phyloP scores from a whole-genome alignment of 2,113 vertebrate species.

The Henicopernis longicauda region DNA sequence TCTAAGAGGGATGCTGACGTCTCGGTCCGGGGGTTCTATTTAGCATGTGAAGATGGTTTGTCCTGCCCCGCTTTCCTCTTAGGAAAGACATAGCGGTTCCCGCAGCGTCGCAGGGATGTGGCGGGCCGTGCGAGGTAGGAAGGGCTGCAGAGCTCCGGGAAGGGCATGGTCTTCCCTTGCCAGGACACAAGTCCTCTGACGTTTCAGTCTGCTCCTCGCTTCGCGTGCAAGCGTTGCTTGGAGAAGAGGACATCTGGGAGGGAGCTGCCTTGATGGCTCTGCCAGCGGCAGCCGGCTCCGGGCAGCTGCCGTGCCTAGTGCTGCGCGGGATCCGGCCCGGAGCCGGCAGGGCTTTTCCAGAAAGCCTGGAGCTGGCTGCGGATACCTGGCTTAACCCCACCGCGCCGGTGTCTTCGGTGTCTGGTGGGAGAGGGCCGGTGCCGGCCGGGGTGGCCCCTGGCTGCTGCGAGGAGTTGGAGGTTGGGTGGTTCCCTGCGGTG shows the following conservation, averaged over 20 bases:
- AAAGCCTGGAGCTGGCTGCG: rapidly evolving
- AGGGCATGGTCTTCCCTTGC: not conserved
- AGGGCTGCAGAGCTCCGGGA: not conserved
- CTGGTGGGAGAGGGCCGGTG: rapidly evolving
- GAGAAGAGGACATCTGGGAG: not conserved
- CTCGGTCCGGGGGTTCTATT: rapidly evolving
- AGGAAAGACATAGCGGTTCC: not conserved
- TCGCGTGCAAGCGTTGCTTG: not conserved
- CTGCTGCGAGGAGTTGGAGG: not conserved
- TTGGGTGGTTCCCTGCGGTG: rapidly evolving
- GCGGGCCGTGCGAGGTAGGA: not conserved
- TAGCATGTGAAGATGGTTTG: not conserved
- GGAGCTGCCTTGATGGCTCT: not conserved
- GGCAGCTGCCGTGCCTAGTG: not conserved
- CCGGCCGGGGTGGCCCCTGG: not conserved
- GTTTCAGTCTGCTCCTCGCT: not conserved
- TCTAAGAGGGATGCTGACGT: not conserved
- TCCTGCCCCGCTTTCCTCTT: not conserved
- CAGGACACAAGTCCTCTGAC: not conserved
- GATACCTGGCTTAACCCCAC: not conserved
- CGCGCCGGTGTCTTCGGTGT: rapidly evolving
- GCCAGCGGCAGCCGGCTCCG: rapidly evolving
- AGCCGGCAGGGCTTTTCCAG: not conserved
- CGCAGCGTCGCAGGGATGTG: rapidly evolving
- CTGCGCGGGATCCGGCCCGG: not conserved